A percentile compares a stretch with the other conserved stretches of the same genome.
Conservation (phyloP, 2,888 invertebrate genomes). For the Patella ulyssiponensis region DNA sequence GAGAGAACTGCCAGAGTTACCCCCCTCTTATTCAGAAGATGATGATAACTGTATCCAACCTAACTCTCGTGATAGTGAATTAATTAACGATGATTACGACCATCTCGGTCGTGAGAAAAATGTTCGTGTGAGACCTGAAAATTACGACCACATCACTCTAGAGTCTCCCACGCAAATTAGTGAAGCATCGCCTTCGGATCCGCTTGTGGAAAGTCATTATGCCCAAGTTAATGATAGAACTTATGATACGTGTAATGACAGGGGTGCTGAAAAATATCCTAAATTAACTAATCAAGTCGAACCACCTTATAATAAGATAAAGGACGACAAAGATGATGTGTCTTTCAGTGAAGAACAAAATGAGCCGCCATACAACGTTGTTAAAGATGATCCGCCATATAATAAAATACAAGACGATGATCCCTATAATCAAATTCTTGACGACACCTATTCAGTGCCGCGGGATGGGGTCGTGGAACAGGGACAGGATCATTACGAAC, state of each 20-base stretch:
- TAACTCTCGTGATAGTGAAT: slow-evolving; percentile 14
- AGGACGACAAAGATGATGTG: slow-evolving; percentile 24
- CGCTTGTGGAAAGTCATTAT: slow-evolving; percentile 16
- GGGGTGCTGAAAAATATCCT: slow-evolving; percentile 19
- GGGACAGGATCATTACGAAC: background rate
- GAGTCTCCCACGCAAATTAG: slow-evolving; percentile 3
- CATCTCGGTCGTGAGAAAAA: slow-evolving; percentile 40
- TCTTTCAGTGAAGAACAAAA: slow-evolving; percentile 1
- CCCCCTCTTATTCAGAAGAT: slow-evolving; percentile 20
- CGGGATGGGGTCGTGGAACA: background rate
- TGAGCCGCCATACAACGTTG: slow-evolving; percentile 39
- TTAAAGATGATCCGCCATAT: slow-evolving; percentile 44
- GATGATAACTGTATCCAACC: slow-evolving; percentile 18
- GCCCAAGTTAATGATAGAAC: slow-evolving; percentile 22
- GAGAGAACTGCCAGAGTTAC: slow-evolving; percentile 51
- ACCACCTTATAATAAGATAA: slow-evolving; percentile 36
- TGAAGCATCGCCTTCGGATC: slow-evolving; percentile 3
- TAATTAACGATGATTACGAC: slow-evolving; percentile 50
- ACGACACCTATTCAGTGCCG: slow-evolving; percentile 18
- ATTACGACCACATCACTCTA: slow-evolving; percentile 21
- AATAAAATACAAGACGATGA: slow-evolving; percentile 41
- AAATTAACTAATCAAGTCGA: slow-evolving; percentile 31
- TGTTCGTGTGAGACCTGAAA: background rate
- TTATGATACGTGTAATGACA: slow-evolving; percentile 11
- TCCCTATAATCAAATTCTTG: slow-evolving; percentile 29